phyloP scores from a whole-genome alignment of 2,888 invertebrate species.

The Lordiphosa fenestrarum region DNA sequence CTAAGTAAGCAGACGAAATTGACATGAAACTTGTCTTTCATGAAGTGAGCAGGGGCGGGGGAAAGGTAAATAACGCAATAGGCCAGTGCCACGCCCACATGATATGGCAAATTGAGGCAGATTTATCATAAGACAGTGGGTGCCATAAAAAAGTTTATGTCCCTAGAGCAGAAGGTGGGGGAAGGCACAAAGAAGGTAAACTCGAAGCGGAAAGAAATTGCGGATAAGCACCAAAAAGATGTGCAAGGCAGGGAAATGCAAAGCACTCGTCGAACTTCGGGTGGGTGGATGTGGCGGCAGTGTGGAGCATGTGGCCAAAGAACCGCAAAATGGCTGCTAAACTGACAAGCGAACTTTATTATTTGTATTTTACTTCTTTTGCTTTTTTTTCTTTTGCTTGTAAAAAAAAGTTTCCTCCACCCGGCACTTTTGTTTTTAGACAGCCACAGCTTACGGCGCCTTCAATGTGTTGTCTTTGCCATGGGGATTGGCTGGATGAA shows the following conservation, averaged over 20 bases:
- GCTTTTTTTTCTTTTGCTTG: conserved; percentile 27
- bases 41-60: conserved; percentile 36
- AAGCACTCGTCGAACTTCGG: conserved; percentile 46
- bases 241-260: conserved; percentile 41
- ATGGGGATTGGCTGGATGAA: conserved; percentile 48
- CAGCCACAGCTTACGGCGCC: conserved; percentile 55
- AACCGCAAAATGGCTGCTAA: conserved; percentile 80
- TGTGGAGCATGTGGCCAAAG: conserved; percentile 38
- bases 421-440: conserved; percentile 23
- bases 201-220: conserved; percentile 64
- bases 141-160: conserved; percentile 79
- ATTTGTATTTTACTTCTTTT: conserved; percentile 44
- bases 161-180: conserved; percentile 37
- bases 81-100: conserved; percentile 46
- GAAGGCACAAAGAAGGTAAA: conserved; percentile 46
- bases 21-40: conserved; percentile 67
- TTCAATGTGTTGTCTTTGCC: conserved; percentile 55
- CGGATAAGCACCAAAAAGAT: conserved; percentile 63
- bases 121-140: conserved; percentile 76
- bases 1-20: conserved; percentile 55
- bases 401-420: conserved; percentile 26
- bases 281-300: conserved; percentile 28
- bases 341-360: conserved; percentile 79
- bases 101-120: conserved; percentile 77
- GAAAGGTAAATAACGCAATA: conserved; percentile 68